Evolutionary conservation across 2,113 vertebrate genomes (phyloP).

Genomic region (Ia io): DNA sequence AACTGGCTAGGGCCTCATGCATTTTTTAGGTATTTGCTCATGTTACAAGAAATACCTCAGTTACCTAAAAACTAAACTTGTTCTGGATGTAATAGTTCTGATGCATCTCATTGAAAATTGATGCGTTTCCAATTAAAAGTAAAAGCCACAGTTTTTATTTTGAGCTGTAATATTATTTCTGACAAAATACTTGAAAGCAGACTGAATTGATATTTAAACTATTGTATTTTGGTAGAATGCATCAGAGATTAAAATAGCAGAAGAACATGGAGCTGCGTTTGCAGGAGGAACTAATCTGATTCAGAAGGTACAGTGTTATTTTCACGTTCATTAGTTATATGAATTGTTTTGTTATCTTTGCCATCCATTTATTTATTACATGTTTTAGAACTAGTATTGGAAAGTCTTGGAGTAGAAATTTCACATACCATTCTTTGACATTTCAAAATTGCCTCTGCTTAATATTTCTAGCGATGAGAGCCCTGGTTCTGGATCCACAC

Average conservation of each 20-base stretch:
- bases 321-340: not conserved
- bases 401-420: not conserved
- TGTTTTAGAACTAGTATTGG: conserved; percentile 8
- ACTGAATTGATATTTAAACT: not conserved
- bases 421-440: not conserved
- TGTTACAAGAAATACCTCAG: not conserved
- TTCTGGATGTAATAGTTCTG: not conserved
- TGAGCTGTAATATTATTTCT: not conserved
- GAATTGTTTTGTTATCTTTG: conserved; percentile 22
- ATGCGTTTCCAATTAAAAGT: conserved; percentile 46
- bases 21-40: not conserved
- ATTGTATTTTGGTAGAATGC: conserved; percentile 81
- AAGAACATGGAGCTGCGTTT: conserved; percentile 85
- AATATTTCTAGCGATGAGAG: not conserved
- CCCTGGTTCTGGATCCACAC: not conserved
- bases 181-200: not conserved
- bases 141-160: conserved; percentile 33
- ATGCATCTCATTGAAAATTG: conserved; percentile 11
- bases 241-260: conserved; percentile 85
- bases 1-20: not conserved
- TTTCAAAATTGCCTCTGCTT: conserved; percentile 17
- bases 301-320: conserved; percentile 84
- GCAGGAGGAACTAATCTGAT: conserved; percentile 91
- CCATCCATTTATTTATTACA: not conserved
- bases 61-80: not conserved